A percentile compares a stretch with the other conserved stretches of the same genome.
Evolutionary conservation across 2,797 vertebrate genomes (phyloP).

Genomic region (Loris lydekkerianus): DNA sequence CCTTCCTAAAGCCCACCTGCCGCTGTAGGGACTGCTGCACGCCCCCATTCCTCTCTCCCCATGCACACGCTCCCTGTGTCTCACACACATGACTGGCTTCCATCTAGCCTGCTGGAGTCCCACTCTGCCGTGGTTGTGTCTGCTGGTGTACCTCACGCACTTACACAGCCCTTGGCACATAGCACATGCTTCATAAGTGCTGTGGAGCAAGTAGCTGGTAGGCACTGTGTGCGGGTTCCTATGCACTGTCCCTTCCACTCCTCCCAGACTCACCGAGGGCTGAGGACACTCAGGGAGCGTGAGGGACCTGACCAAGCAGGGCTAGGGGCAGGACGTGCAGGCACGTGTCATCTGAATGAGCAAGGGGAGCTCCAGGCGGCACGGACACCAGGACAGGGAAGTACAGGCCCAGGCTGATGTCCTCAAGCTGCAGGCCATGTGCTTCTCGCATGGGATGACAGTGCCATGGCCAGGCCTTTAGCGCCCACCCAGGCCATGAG

Average conservation of each 20-base stretch:
- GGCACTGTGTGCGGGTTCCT: neutral
- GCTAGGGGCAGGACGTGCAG: neutral
- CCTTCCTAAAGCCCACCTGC: neutral
- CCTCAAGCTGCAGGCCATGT: neutral
- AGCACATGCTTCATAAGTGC: rapidly evolving
- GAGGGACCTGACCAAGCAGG: neutral
- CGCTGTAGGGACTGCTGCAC: neutral
- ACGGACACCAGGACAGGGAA: neutral
- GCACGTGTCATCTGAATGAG: neutral
- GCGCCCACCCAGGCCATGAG: too few species aligned
- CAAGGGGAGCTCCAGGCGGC: neutral
- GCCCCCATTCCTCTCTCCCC: neutral
- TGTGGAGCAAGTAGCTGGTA: rapidly evolving
- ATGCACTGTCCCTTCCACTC: rapidly evolving
- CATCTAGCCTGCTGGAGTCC: neutral
- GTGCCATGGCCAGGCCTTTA: rapidly evolving
- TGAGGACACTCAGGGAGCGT: neutral
- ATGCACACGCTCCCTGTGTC: rapidly evolving
- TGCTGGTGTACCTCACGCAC: neutral
- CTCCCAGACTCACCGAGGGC: neutral
- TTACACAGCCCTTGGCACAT: rapidly evolving
- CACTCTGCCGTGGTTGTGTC: too few species aligned
- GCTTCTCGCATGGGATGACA: rapidly evolving
- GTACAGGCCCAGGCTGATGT: too few species aligned
- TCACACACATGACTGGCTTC: neutral